phyloP scores from a whole-genome alignment of 2,888 invertebrate species.

The Phaedon cochleariae region DNA sequence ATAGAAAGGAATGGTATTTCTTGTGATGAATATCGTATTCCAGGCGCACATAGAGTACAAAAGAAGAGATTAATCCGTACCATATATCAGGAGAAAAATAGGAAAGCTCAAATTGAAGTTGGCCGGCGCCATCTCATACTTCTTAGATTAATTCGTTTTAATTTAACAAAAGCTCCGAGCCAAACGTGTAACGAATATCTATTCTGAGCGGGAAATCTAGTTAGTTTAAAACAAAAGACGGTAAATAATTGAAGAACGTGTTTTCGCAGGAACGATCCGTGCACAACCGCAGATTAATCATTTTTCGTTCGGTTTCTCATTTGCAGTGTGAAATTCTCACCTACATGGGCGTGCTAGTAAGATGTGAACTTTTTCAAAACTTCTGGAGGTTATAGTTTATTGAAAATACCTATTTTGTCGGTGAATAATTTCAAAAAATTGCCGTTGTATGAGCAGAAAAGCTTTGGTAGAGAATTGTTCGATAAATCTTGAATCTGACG shows the following conservation, averaged over 20 bases:
- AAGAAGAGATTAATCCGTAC: slow-evolving; percentile 41
- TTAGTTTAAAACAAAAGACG: slow-evolving; percentile 57
- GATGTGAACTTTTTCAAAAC: too few relatives aligned
- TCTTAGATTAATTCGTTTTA: slow-evolving; percentile 55
- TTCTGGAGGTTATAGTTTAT: too few relatives aligned
- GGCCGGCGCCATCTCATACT: slow-evolving; percentile 43
- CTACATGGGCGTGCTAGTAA: too few relatives aligned
- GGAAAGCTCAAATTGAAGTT: slow-evolving; percentile 47
- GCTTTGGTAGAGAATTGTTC: too few relatives aligned
- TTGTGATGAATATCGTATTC: slow-evolving; percentile 25
- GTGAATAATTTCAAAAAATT: too few relatives aligned
- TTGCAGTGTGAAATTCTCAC: too few relatives aligned
- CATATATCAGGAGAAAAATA: slow-evolving; percentile 45
- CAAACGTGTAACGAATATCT: slow-evolving; percentile 54
- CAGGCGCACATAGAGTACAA: slow-evolving; percentile 29
- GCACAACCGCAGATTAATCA: slow-evolving; percentile 54
- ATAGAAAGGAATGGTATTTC: not conserved
- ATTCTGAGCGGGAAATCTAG: slow-evolving; percentile 50
- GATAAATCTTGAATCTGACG: too few relatives aligned
- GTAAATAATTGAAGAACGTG: slow-evolving; percentile 58
- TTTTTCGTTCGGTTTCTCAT: slow-evolving; percentile 49
- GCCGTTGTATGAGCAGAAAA: too few relatives aligned
- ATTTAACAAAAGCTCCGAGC: slow-evolving; percentile 55
- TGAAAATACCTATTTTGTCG: too few relatives aligned
- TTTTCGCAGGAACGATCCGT: slow-evolving; percentile 49